Evolutionary conservation across 64 coral and sea anemone genomes (phyloP).

Genomic region (Pachyseris speciosa): DNA sequence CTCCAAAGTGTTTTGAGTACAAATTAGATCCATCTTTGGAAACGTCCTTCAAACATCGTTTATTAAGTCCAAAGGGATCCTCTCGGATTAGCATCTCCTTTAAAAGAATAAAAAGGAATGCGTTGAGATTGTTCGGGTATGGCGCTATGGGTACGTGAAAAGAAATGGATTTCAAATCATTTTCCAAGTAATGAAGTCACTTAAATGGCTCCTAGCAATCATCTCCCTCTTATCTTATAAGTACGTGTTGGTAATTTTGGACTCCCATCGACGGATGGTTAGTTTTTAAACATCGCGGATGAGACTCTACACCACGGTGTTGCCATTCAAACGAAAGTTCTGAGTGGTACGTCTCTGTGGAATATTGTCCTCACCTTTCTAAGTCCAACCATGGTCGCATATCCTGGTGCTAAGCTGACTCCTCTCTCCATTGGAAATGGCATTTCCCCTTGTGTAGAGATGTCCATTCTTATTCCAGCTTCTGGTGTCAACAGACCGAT

Average conservation of each 20-base stretch:
- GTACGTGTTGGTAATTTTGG: too few species aligned
- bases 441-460: neutral
- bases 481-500: neutral
- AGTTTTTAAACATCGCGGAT: too few species aligned
- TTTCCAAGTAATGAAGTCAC: too few species aligned
- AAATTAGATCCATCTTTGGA: slow-evolving; percentile 13
- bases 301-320: too few species aligned
- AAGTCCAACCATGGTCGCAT: neutral
- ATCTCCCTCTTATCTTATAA: too few species aligned
- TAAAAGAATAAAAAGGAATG: neutral
- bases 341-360: too few species aligned
- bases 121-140: too few species aligned
- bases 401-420: slow-evolving; percentile 12
- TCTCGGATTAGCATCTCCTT: neutral
- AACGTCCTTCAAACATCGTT: slow-evolving; percentile 30
- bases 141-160: too few species aligned
- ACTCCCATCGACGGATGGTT: too few species aligned
- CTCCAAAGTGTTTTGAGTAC: slow-evolving; percentile 34
- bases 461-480: slow-evolving; percentile 23
- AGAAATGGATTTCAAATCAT: too few species aligned
- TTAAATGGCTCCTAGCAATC: too few species aligned
- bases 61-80: slow-evolving; percentile 13
- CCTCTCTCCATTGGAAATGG: slow-evolving; percentile 41
- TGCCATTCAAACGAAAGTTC: neutral
- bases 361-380: slow-evolving; percentile 54